Percentiles rank a stretch among this genome's conserved stretches.
Evolutionary conservation across 2,797 vertebrate genomes (phyloP).

Genomic region (Bovichtus diacanthus): DNA sequence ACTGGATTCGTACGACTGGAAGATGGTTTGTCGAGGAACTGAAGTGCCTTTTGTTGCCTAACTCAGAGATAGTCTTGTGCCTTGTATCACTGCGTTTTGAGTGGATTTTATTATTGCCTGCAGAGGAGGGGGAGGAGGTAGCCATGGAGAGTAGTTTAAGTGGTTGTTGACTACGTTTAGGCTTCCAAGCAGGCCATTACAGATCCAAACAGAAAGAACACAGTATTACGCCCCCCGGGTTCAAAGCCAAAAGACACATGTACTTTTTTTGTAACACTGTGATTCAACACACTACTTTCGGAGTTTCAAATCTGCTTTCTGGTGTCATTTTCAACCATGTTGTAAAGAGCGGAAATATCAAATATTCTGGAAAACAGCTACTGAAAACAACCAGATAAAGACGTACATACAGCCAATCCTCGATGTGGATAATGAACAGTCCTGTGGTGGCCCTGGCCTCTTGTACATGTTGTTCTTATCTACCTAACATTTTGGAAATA

Average conservation of each 20-base stretch:
- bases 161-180: not conserved
- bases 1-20: too few relatives aligned
- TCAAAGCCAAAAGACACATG: slow-evolving; percentile 6
- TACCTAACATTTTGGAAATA: not conserved
- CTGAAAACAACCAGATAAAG: not conserved
- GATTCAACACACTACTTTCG: not conserved
- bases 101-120: not conserved
- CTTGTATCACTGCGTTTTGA: not conserved
- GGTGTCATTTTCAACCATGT: not conserved
- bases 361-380: not conserved
- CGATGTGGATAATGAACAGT: not conserved
- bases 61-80: not conserved
- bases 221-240: not conserved
- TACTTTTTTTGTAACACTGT: too few relatives aligned
- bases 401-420: not conserved
- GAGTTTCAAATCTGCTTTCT: slow-evolving; percentile 3
- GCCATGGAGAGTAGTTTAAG: not conserved
- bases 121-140: not conserved
- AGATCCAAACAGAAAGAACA: slow-evolving; percentile 9
- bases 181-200: slow-evolving; percentile 6
- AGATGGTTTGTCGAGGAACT: too few relatives aligned
- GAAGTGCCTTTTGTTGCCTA: not conserved
- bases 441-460: not conserved
- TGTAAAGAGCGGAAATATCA: not conserved
- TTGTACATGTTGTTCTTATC: not conserved